A percentile compares a stretch with the other conserved stretches of the same genome.
phyloP scores from a whole-genome alignment of 1,140 invertebrate genomes.

The Eumeta japonica region DNA sequence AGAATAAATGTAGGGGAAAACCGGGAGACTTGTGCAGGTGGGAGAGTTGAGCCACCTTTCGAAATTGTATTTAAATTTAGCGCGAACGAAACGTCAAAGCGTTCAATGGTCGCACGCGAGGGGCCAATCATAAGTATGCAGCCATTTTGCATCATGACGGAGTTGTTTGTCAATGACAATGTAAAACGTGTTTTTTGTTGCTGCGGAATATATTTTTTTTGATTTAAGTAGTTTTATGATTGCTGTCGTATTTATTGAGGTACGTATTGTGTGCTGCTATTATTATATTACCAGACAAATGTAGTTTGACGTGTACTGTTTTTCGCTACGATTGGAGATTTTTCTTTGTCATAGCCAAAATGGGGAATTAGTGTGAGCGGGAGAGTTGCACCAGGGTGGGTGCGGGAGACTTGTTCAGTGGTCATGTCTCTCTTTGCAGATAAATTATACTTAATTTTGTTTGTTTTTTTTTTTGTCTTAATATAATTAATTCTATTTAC shows the following conservation, averaged over 20 bases:
- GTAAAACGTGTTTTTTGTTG: not conserved
- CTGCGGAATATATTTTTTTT: not conserved
- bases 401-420: too few species aligned
- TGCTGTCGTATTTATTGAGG: not conserved
- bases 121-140: not conserved
- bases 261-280: not conserved
- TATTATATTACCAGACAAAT: slow-evolving; percentile 1
- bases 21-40: not conserved
- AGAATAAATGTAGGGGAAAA: too few species aligned
- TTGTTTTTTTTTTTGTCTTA: too few species aligned
- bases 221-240: slow-evolving; percentile 1
- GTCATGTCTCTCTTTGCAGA: too few species aligned
- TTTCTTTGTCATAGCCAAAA: too few species aligned
- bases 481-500: too few species aligned
- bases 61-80: not conserved
- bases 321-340: not conserved
- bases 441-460: too few species aligned
- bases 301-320: not conserved
- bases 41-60: slow-evolving; percentile 1
- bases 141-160: too few species aligned
- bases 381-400: too few species aligned
- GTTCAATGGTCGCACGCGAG: too few species aligned
- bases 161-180: not conserved
- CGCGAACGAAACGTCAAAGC: not conserved
- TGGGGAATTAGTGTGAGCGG: too few species aligned